Base-by-base conservation (phyloP, 1,140 invertebrate genomes). In the Drosophila suzukii region DNA sequence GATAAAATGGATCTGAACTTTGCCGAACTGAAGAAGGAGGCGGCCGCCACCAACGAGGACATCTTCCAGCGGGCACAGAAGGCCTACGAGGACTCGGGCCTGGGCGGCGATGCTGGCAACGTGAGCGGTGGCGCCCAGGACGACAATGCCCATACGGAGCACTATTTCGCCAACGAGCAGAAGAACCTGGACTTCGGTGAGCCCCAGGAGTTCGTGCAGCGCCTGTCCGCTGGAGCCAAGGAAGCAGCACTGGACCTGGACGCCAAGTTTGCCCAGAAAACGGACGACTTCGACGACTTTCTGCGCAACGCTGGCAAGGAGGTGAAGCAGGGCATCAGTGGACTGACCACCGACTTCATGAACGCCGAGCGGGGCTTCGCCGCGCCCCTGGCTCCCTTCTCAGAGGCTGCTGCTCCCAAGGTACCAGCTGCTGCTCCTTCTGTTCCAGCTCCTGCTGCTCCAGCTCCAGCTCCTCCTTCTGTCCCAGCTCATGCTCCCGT, bases 101-200 rank as follows among this genome's bases (percentile, higher is more conserved):
- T 24, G 10, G 10, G 27, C 15, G 47, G 47, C 43, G 27, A 61
- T 58, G 44, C 53, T 32, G 55, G 46, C 24, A 89, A 81, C 15
- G 77, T 78, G 4, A 89, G 84, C 56, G 54, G 74, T 27, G 84
- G 84, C 10, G 84, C 78, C 30, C 90, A 90, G 74, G 90, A 90
- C 70, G 85, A 91, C 36, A 91, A 91, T 78, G 80, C 90, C 44
- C 90, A 91, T 43, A 91, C 90, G 27, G 90, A 90, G 51, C 79
- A 86, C 20, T 91, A 90, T 60, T 91, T 91, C 55, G 84, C 78
- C 68, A 91, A 91, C 51, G 90, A 90, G 60, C 80, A 86, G 24
- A 91, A 88, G 53, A 86, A 88, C 36, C 24, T 91, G 15, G 90
- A 91, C 58, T 84, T 91, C 39, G 73, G 78, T 7, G 90, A 91